Base-by-base conservation (phyloP, 2,113 vertebrate species). In the Picathartes gymnocephalus region DNA sequence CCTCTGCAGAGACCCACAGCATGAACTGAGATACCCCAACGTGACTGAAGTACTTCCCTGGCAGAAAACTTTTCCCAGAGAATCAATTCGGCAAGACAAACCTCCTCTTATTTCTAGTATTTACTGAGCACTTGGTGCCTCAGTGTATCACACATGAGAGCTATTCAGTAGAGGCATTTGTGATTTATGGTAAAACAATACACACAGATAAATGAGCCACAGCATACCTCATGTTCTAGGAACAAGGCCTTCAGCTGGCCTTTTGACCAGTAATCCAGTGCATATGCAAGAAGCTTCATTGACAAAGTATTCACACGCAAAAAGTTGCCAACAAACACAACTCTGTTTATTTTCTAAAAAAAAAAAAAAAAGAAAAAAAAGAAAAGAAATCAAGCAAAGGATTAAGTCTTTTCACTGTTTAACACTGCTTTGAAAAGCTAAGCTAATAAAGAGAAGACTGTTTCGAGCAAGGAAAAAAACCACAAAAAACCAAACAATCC, bases 301-400 rank as follows among this genome's bases (percentile, higher is more conserved):
- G 99, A 99, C 68, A 99, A 98, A 27, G 99, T 99, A 98, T 99
- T 99, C 92, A 99, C 99, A 93, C 99, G 98, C 80, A 99, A 97
- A 93, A 99, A 99, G 97, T 99, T 99, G 39, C 99, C 99, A 92
- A 99, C 99, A 97, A 99, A 99, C 83, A 98, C 98, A 95, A 98
- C 98, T 97, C 98, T 96, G 93, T 98, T 98, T 97, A 98, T 98
- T 98, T 98, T 98, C 98, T 98, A 74, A 65, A 96, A 94, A 57
- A 70, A 65, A 74, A 84, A 86, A 81, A 85, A 96, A n/a, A n/a
- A n/a, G n/a, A 96, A 94, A 57, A 70, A 65, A 74, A 84, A 86
- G 80, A 85, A 96, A 88, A 81, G 42, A 89, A 69, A 84, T 92
- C 27, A 20, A 95, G 54, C 37, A 87, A 53, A 86, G 15, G 57